Conservation (phyloP, 2,113 vertebrate genomes). For the Corythoichthys intestinalis region DNA sequence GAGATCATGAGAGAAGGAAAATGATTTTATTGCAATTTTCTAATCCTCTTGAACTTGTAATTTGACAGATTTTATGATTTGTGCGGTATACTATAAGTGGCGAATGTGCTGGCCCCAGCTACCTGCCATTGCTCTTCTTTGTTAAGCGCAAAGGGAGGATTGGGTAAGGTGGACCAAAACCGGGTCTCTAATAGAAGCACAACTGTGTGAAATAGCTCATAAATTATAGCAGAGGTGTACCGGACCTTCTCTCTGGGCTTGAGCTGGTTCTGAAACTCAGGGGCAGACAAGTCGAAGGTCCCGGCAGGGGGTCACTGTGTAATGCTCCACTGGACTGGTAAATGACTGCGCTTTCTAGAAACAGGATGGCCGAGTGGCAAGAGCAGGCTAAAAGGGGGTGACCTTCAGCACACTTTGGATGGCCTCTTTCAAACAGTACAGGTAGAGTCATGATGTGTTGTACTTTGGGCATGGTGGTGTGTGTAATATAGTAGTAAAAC, state of each 20-base stretch:
- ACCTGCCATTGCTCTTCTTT: conserved; percentile 32
- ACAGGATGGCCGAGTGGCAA: conserved; percentile 62
- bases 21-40: conserved; percentile 23
- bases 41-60: conserved; percentile 16
- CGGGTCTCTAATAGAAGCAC: conserved; percentile 67
- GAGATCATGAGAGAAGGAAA: conserved; percentile 1
- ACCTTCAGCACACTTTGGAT: conserved; percentile 52
- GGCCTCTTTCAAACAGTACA: conserved; percentile 47
- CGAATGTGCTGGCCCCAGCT: not conserved
- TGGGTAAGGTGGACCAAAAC: conserved; percentile 72
- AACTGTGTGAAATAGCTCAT: conserved; percentile 73
- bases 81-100: not conserved
- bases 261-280: conserved; percentile 39
- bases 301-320: conserved; percentile 66
- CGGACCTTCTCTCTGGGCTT: conserved; percentile 37
- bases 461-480: conserved; percentile 34
- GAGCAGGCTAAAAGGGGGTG: conserved; percentile 46
- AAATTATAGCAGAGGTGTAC: conserved; percentile 62
- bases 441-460: conserved; percentile 17
- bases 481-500: conserved; percentile 24
- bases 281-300: conserved; percentile 53
- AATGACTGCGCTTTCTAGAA: conserved; percentile 69
- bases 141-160: conserved; percentile 59
- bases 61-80: conserved; percentile 1
- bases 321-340: conserved; percentile 72